A percentile compares a stretch with the other conserved stretches of the same genome.
Conservation (phyloP, 2,888 invertebrate genomes). For the Junonia oenone region DNA sequence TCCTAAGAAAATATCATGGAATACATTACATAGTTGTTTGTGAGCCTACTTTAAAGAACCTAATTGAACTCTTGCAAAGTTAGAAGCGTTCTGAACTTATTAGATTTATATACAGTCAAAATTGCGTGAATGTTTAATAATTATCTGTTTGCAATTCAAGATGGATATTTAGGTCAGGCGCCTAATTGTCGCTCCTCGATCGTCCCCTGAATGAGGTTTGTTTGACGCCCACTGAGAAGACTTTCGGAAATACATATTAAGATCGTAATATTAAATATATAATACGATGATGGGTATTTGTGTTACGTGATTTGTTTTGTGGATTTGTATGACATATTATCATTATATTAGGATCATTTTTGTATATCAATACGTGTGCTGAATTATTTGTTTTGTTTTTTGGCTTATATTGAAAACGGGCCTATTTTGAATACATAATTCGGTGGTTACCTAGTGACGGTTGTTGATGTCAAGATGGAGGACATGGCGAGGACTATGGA, state of each 20-base stretch:
- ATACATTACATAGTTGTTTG: too few species aligned
- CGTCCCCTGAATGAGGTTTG: neutral
- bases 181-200: neutral
- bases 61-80: neutral
- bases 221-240: neutral
- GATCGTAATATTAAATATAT: neutral
- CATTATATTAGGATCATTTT: too few species aligned
- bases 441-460: too few species aligned
- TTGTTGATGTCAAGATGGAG: too few species aligned
- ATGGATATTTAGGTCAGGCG: slow-evolving; percentile 4
- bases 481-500: too few species aligned
- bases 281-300: neutral
- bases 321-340: too few species aligned
- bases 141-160: slow-evolving; percentile 2
- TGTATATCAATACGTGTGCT: too few species aligned
- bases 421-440: too few species aligned
- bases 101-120: neutral
- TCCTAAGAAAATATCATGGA: too few species aligned
- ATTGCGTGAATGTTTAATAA: neutral
- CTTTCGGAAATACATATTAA: neutral
- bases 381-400: too few species aligned
- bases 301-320: neutral
- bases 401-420: too few species aligned
- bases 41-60: neutral
- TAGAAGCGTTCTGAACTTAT: neutral